Evolutionary conservation across 64 coral and sea anemone genomes (phyloP), one percentile per base, ranked within the genome.

Genomic region (Catalaphyllia jardinei): DNA sequence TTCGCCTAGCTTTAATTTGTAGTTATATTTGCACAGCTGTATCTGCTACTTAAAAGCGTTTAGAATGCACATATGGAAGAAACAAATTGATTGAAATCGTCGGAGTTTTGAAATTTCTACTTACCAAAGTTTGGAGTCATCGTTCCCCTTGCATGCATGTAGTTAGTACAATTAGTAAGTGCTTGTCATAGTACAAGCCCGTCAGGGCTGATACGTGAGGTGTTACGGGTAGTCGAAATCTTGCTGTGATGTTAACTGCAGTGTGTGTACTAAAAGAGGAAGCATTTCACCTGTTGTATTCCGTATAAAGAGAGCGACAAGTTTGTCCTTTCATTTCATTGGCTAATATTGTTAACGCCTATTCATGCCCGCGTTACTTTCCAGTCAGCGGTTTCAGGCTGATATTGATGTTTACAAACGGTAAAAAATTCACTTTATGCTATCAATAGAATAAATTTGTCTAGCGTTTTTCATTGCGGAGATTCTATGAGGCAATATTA

Each of bases 191-290:
- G 79, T 64, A 82, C 59, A 2, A 63, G 79, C 79, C 79, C 55
- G 57, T 31, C 33, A 63, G 79, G 79, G 57, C 75, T 22, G 31
- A 82, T 62, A 82, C 59, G 59, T 16, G 16, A 30, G 60, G 15
- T 29, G 3, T 64, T 18, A 39, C 79, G 31, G 31, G 16, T 63
- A 16, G 64, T 29, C 38, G 79, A 82, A 82, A 63, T 7, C 60
- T 62, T 82, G 79, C 28, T 63, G 60, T 64, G 79, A 22, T 7
- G 57, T 15, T 22, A 25, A 16, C 29, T 63, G 60, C 10, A 64
- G 79, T 28, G 29, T 64, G 79, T 22, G 59, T 63, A n/a, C n/a
- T n/a, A n/a, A 8, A 64, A 82, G 29, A 82, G 79, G 59, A 29
- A 22, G 18, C 27, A 20, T n/a, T 20, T 63, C 55, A 64, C 54